Conservation (phyloP, 1,140 invertebrate genomes). For the Leptinotarsa texana region DNA sequence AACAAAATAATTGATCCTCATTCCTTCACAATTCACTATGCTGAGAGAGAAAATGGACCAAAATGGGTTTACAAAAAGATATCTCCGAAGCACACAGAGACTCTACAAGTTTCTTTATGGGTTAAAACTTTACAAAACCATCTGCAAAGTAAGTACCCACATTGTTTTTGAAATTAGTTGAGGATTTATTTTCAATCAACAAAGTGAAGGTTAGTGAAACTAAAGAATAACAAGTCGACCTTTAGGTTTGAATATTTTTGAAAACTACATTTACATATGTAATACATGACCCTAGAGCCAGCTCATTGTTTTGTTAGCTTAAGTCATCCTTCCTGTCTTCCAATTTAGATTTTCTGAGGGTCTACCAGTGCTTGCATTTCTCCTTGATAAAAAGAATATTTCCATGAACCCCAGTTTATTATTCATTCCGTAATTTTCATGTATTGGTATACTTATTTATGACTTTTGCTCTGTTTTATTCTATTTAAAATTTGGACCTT, state of each 20-base stretch:
- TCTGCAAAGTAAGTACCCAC: conserved; percentile 55
- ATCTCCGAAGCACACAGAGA: conserved; percentile 65
- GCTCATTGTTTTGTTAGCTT: no score
- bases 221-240: not conserved
- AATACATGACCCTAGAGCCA: no score
- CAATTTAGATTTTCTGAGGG: no score
- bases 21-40: conserved; percentile 68
- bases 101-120: conserved; percentile 66
- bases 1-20: conserved; percentile 54
- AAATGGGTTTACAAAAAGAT: conserved; percentile 64
- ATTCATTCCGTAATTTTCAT: no score
- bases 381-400: no score
- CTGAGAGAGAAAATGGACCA: conserved; percentile 62
- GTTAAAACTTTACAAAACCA: conserved; percentile 64
- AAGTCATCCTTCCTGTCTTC: no score
- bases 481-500: no score
- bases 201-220: not conserved
- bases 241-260: not conserved
- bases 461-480: no score
- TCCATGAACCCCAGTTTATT: no score
- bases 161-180: not conserved
- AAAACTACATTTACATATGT: no score
- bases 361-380: no score
- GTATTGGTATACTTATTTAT: no score
- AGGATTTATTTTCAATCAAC: not conserved